These are phyloP conservation scores for Grapholita molesta DNA, from an alignment of 1,140 invertebrate genomes.

Conservation along the genomic window DNA sequence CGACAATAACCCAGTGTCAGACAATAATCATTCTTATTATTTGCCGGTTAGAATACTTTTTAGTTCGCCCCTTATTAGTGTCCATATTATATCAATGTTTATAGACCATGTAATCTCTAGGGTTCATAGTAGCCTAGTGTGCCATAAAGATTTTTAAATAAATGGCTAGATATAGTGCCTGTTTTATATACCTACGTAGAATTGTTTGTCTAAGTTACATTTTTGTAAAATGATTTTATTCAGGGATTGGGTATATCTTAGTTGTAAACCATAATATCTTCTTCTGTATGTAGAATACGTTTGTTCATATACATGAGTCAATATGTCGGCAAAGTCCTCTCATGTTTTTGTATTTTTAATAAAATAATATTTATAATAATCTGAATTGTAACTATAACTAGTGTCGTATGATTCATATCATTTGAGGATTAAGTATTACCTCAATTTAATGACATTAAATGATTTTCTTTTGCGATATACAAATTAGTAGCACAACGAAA, in stretches of 20 bases:
- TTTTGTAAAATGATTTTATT: not conserved
- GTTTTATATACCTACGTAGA: conserved; percentile 1
- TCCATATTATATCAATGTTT: conserved; percentile 28
- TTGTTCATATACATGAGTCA: not conserved
- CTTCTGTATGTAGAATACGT: not conserved
- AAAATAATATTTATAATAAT: not conserved
- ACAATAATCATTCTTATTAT: conserved; percentile 75
- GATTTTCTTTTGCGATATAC: not conserved
- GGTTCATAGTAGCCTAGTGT: conserved; percentile 7
- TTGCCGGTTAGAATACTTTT: conserved; percentile 61
- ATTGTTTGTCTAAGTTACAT: conserved; percentile 4
- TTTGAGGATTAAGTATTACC: conserved; percentile 4
- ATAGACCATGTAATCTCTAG: conserved; percentile 19
- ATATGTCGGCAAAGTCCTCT: not conserved
- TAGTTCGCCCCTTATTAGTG: conserved; percentile 59
- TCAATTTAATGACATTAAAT: conserved; percentile 1
- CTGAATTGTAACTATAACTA: not conserved
- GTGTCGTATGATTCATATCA: conserved; percentile 13
- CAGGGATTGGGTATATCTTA: not conserved
- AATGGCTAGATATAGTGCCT: conserved; percentile 10
- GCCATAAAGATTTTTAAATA: not conserved
- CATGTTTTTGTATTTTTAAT: conserved; percentile 6
- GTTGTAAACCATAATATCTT: not conserved
- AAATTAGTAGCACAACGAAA: conserved; percentile 10
- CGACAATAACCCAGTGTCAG: conserved; percentile 77